These are phyloP conservation scores for Ornithoptera priamus DNA, from an alignment of 2,888 invertebrate genomes.

Conservation along the genomic window DNA sequence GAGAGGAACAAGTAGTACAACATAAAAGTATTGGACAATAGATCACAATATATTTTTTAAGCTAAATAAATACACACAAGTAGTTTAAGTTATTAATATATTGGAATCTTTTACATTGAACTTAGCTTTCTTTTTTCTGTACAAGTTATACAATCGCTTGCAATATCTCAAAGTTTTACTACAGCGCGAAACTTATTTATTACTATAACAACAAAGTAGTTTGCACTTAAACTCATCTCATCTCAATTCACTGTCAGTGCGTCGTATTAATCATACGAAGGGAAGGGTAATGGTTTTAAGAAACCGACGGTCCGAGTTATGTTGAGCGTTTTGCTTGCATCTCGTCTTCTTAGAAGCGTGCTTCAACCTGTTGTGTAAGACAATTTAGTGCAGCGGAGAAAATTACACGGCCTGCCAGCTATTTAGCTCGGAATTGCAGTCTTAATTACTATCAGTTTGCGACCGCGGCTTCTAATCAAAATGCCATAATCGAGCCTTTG, in stretches of 20 bases:
- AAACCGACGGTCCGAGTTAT: constrained; percentile 15
- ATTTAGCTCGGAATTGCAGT: constrained; percentile 27
- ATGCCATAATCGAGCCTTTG: constrained; percentile 18
- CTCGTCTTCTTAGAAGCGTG: constrained; percentile 21
- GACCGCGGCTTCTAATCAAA: constrained; percentile 21
- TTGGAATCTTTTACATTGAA: neutral
- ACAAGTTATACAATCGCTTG: neutral
- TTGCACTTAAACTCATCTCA: constrained; percentile 3
- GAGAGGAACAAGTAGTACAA: neutral
- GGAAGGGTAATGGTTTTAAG: constrained; percentile 9
- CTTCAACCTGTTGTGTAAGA: constrained; percentile 23
- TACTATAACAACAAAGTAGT: neutral
- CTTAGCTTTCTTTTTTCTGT: neutral
- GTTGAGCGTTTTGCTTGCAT: constrained; percentile 19
- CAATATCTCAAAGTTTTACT: neutral
- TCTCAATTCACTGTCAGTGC: constrained; percentile 9
- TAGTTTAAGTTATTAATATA: neutral
- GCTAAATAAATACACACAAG: neutral
- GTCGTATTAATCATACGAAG: constrained; percentile 9
- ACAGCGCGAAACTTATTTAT: neutral
- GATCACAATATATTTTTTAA: neutral
- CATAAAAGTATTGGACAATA: too few relatives aligned
- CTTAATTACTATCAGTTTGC: constrained; percentile 24
- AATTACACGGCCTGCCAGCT: constrained; percentile 20
- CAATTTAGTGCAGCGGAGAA: constrained; percentile 23